Evolutionary conservation across 2,888 invertebrate species (phyloP), one percentile per base, ranked within the genome.

Genomic region (Sinhomidia bicolor): DNA sequence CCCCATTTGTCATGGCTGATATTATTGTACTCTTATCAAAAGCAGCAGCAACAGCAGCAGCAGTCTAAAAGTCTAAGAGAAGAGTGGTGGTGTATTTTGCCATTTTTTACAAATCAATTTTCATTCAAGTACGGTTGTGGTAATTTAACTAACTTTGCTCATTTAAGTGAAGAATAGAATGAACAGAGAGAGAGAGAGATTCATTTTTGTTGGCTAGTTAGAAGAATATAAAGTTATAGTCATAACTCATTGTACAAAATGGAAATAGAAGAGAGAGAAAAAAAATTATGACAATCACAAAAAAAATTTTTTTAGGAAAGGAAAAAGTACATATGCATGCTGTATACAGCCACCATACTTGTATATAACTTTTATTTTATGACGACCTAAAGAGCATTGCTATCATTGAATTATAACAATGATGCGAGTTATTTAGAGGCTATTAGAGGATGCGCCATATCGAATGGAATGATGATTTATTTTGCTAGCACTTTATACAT

Each of bases 381-480:
- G n/a, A 29, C 14, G 68, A n/a, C n/a, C 68, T 68, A 3, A n/a
- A 4, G 36, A 36, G 36, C 6, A 65, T 20, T 14, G 20, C 20
- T 14, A 62, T 62, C 23, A 62, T 20, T 62, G 62, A 23, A 23
- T 62, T 62, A 62, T 62, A 20, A 62, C 20, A 12, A 17, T 71
- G 32, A 68, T 71, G 17, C 71, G 44, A 71, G 71, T 71, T 71
- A 71, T 71, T 71, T 76, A 76, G 76, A 51, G 76, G 57, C 60
- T 44, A 76, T 54, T 83, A 76, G 41, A 86, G 86, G 86, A 80
- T 86, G 86, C 86, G 86, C 86, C 86, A 86, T 86, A 86, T 86
- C 86, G 86, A 86, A 86, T 86, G 86, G 79, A 86, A 86, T 57
- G 57, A 81, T 86, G 86, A 86, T 86, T 86, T 86, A 86, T 86